Percentiles rank a stretch among this genome's conserved stretches.
These are phyloP conservation scores for Rhyzopertha dominica DNA, from an alignment of 1,140 invertebrate species.

Conservation along the genomic window DNA sequence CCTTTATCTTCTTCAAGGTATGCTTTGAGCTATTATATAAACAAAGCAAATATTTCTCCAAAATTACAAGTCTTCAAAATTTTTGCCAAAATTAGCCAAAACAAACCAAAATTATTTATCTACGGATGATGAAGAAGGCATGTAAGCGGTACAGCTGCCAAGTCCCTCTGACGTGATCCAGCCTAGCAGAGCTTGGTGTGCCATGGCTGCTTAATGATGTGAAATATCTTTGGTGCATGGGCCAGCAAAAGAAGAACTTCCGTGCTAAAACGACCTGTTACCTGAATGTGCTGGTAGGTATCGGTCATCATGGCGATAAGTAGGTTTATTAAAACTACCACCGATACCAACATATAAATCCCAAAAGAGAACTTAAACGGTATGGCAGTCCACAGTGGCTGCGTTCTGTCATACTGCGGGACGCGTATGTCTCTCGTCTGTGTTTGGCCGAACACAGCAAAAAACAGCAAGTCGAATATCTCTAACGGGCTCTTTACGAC, in stretches of 20 bases:
- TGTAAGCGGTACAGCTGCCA: too few relatives aligned
- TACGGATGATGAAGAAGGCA: too few relatives aligned
- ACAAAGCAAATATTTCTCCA: too few relatives aligned
- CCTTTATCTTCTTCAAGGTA: not conserved
- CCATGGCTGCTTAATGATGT: too few relatives aligned
- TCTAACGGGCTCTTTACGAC: constrained; percentile 81
- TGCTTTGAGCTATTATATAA: too few relatives aligned
- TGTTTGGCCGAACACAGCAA: constrained; percentile 97
- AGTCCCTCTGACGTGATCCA: constrained; percentile 35
- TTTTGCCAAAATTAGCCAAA: too few relatives aligned
- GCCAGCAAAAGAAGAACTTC: too few relatives aligned
- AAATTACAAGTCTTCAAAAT: too few relatives aligned
- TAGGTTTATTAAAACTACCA: constrained; percentile 97
- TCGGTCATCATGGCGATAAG: constrained; percentile 99
- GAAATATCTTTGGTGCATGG: too few relatives aligned
- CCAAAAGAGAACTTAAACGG: constrained; percentile 80
- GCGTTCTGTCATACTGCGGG: constrained; percentile 45
- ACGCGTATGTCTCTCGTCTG: constrained; percentile 74
- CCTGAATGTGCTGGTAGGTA: constrained; percentile 98
- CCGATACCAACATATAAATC: constrained; percentile 97
- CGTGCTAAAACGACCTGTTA: too few relatives aligned
- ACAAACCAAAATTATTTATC: too few relatives aligned
- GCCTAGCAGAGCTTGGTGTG: constrained; percentile 44
- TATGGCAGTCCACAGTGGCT: constrained; percentile 70
- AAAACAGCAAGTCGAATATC: constrained; percentile 96